Base-by-base conservation (phyloP, 2,113 vertebrate genomes). In the Prunella fulvescens region DNA sequence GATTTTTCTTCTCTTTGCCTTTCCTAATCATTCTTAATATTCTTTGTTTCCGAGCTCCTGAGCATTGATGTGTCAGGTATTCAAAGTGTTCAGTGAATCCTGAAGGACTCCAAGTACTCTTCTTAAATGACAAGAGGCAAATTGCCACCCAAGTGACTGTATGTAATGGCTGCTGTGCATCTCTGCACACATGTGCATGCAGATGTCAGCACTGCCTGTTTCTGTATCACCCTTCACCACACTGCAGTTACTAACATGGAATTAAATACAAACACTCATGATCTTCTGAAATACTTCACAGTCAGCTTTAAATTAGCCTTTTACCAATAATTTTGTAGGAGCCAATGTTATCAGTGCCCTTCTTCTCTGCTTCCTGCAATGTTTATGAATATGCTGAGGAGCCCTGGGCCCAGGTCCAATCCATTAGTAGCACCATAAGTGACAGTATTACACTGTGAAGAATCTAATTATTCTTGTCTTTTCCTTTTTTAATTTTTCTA, bases 131-230 rank as follows among this genome's bases (percentile, higher is more conserved):
- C 31, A 37, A 40, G 40, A 81, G 15, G 42, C 16, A 45, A 80
- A 83, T 90, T 25, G 9, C 22, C 40, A 33, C 8, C 13, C 19
- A 31, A 35, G 8, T 40, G 40, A 10, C 22, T 81, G 16, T 10
- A 7, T 33, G 6, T 16, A 31, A n/a, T 4, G 53, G 14, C 37
- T 83, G 14, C 37, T 83, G 33, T 39, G 19, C 35, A 19, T 42
- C 26, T 17, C 14, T 45, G 6, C 20, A 37, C 10, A 6, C 1
- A 1, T 40, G 17, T 6, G 13, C 23, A 3, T 18, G 14, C 26
- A 51, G 26, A 20, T 4, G 26, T 28, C 80, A 73, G 65, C 86
- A 53, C 25, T 74, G 19, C 15, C 12, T 61, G n/a, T 37, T 69
- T 39, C 37, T 69, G 3, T 26, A 2, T 20, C 19, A 31, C 17